A percentile compares a stretch with the other conserved stretches of the same genome.
phyloP scores from a whole-genome alignment of 2,113 vertebrate species.

The Odocoileus hemionus region DNA sequence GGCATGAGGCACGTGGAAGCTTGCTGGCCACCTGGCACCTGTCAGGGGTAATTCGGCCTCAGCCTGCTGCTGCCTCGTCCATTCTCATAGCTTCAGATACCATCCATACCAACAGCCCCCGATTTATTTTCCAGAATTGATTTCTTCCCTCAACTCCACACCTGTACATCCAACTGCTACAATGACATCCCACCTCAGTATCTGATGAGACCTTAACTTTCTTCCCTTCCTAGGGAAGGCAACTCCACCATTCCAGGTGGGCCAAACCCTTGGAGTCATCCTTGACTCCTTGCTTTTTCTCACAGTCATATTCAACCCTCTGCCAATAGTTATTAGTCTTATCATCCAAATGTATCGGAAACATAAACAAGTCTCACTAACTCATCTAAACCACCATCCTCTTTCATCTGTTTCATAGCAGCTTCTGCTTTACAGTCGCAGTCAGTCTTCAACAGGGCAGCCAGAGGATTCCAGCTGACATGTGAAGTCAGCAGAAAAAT shows the following conservation, averaged over 20 bases:
- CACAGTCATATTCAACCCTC: background rate
- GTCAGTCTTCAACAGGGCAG: background rate
- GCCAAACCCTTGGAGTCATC: background rate
- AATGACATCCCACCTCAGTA: fast-evolving
- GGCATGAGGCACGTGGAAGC: background rate
- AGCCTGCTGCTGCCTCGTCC: background rate
- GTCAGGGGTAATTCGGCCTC: background rate
- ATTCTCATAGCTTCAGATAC: fast-evolving
- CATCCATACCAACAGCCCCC: background rate
- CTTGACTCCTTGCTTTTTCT: background rate
- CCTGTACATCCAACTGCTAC: background rate
- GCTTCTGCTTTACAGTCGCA: background rate
- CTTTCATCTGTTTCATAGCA: background rate
- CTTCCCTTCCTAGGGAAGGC: background rate
- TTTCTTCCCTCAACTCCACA: background rate
- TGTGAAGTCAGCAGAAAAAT: background rate
- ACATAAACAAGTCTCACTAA: background rate
- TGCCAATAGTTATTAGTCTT: background rate
- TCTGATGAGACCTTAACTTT: no score
- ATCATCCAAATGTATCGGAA: background rate
- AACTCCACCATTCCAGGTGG: background rate
- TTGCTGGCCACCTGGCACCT: background rate
- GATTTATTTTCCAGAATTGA: background rate
- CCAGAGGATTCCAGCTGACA: background rate
- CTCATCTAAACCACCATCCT: fast-evolving